Evolutionary conservation across 2,888 invertebrate species (phyloP).

Genomic region (Odontocerum albicorne): DNA sequence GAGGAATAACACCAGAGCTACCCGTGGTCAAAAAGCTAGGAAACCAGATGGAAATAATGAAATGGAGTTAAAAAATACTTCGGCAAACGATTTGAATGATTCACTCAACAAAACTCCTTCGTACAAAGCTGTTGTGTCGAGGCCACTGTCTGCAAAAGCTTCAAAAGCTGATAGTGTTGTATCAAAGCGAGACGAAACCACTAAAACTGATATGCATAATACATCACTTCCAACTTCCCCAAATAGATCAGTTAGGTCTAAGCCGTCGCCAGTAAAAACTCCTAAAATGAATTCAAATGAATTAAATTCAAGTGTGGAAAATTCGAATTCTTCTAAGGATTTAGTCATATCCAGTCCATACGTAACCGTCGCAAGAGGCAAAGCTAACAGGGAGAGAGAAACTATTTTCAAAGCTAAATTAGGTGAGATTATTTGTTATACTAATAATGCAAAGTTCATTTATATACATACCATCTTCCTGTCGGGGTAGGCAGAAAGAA

Average conservation of each 20-base stretch:
- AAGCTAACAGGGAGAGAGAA: slow-evolving; percentile 60
- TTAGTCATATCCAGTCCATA: slow-evolving; percentile 55
- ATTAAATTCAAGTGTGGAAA: neutral
- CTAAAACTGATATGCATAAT: too few species aligned
- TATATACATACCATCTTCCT: too few species aligned
- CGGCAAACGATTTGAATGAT: too few species aligned
- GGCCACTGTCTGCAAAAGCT: too few species aligned
- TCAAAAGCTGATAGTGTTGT: neutral
- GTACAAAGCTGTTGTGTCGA: neutral
- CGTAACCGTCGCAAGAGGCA: slow-evolving; percentile 62
- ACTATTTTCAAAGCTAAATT: slow-evolving; percentile 51
- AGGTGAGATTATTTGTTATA: slow-evolving; percentile 42
- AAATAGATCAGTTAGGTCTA: too few species aligned
- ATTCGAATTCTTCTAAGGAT: too few species aligned
- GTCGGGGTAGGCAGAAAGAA: too few species aligned
- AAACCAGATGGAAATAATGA: too few species aligned
- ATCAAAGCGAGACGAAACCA: neutral
- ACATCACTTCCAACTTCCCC: too few species aligned
- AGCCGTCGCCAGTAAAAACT: too few species aligned
- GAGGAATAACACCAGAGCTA: neutral
- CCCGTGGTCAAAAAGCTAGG: slow-evolving; percentile 1
- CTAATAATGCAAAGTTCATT: slow-evolving; percentile 14
- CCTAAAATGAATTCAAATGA: too few species aligned
- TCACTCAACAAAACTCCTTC: slow-evolving; percentile 2
- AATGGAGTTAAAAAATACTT: slow-evolving; percentile 4